These are phyloP conservation scores for Drosophila baimaii DNA, from an alignment of 1,140 invertebrate species.

Conservation along the genomic window DNA sequence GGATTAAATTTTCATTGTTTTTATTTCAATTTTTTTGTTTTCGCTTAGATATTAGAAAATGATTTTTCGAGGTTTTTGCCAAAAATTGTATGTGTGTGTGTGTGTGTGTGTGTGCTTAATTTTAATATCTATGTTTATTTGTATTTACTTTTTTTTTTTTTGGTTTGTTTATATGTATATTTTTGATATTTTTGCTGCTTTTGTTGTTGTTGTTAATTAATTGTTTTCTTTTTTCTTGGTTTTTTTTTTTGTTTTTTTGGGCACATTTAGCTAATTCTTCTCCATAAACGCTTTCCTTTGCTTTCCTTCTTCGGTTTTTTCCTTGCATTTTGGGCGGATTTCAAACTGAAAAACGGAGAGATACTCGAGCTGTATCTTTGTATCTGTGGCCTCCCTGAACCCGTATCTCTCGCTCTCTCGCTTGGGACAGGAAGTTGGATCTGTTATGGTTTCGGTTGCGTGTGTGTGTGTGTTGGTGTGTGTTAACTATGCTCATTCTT, in stretches of 20 bases:
- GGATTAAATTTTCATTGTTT: constrained; percentile 8
- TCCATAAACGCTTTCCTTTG: constrained; percentile 7
- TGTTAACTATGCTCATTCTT: constrained; percentile 42
- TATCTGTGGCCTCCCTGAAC: not conserved
- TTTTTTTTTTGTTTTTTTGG: constrained; percentile 27
- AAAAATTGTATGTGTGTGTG: constrained; percentile 32
- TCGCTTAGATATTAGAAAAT: constrained; percentile 47
- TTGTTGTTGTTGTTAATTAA: constrained; percentile 21
- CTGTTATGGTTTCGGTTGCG: constrained; percentile 7
- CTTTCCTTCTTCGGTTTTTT: constrained; percentile 21
- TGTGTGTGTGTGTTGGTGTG: constrained; percentile 13
- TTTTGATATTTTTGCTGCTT: constrained; percentile 52
- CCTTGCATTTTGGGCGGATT: constrained; percentile 48
- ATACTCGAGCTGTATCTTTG: constrained; percentile 22
- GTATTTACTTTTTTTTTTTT: constrained; percentile 25
- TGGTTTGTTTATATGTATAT: constrained; percentile 48
- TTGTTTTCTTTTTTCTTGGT: constrained; percentile 9
- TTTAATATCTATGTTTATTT: constrained; percentile 45
- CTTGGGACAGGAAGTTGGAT: constrained; percentile 5
- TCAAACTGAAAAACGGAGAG: constrained; percentile 50
- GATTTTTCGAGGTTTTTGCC: constrained; percentile 36
- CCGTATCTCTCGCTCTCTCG: not conserved
- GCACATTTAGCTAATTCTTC: constrained; percentile 46
- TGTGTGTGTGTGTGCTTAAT: constrained; percentile 40
- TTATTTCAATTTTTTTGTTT: not conserved